Evolutionary conservation across 2,797 vertebrate species (phyloP).

Genomic region (Petrocephalus sullivani): DNA sequence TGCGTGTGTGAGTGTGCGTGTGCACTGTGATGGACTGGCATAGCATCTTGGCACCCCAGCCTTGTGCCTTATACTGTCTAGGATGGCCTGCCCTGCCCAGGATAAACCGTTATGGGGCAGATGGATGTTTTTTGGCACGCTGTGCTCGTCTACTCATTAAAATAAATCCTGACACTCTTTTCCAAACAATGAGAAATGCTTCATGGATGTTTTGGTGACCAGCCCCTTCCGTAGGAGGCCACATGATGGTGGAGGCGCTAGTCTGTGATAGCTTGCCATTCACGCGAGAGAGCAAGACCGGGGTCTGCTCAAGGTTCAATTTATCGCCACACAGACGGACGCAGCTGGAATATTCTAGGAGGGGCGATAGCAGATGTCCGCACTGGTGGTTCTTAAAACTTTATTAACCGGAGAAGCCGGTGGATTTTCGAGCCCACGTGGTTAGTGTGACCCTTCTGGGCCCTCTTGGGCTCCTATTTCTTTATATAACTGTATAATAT

Average conservation of each 20-base stretch:
- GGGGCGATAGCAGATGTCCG: neutral
- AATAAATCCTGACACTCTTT: neutral
- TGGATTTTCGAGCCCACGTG: conserved; percentile 11
- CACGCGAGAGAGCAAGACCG: neutral
- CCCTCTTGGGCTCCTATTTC: neutral
- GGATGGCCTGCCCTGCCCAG: neutral
- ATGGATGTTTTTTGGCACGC: neutral
- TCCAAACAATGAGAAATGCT: neutral
- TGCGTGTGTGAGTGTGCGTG: neutral
- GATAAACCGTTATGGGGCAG: neutral
- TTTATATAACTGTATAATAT: neutral
- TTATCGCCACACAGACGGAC: neutral
- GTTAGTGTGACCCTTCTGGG: neutral
- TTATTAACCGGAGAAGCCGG: neutral
- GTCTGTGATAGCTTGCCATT: neutral
- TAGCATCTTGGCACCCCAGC: neutral
- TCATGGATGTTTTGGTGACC: neutral
- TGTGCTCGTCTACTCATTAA: neutral
- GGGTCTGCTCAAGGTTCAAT: neutral
- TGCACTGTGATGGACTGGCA: neutral
- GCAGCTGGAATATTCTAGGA: neutral
- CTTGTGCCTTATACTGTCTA: too few species aligned
- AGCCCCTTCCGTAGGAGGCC: neutral
- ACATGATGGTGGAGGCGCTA: neutral
- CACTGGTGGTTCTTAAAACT: neutral